These are phyloP conservation scores for Melitaea cinxia DNA, from an alignment of 1,140 invertebrate species.

Conservation along the genomic window DNA sequence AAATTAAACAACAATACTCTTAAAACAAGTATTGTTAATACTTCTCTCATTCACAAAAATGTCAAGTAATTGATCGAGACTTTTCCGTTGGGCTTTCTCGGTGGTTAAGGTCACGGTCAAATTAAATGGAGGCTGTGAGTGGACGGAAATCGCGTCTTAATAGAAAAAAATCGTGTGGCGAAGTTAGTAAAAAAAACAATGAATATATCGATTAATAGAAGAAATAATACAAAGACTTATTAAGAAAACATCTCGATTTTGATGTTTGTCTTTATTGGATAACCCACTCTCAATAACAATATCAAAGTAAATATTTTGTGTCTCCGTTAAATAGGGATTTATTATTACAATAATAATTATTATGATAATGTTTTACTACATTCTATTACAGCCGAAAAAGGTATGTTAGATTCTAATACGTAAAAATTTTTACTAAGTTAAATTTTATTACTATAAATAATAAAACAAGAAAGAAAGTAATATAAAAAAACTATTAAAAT, in stretches of 20 bases:
- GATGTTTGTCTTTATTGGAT: too few relatives aligned
- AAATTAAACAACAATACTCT: not conserved
- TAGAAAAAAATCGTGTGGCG: slow-evolving; percentile 34
- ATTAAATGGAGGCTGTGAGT: slow-evolving; percentile 15
- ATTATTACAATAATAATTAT: too few relatives aligned
- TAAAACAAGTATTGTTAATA: not conserved
- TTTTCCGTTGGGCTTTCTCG: slow-evolving; percentile 38
- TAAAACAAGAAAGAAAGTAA: not conserved
- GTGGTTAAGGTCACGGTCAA: slow-evolving; percentile 39
- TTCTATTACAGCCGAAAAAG: too few relatives aligned
- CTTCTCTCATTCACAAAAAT: slow-evolving; percentile 7
- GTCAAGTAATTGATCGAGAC: slow-evolving; percentile 35
- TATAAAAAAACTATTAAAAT: not conserved
- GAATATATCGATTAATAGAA: not conserved
- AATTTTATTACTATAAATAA: not conserved
- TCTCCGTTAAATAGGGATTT: too few relatives aligned
- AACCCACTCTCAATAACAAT: too few relatives aligned
- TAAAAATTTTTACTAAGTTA: too few relatives aligned
- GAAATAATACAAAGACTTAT: too few relatives aligned
- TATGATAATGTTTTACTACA: too few relatives aligned
- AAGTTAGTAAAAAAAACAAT: slow-evolving; percentile 25
- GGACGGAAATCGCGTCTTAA: slow-evolving; percentile 39
- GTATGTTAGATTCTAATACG: too few relatives aligned
- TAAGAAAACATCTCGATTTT: too few relatives aligned
- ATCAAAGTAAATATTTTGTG: too few relatives aligned